phyloP scores from a whole-genome alignment of 2,888 invertebrate genomes.

The Cryptus armator region DNA sequence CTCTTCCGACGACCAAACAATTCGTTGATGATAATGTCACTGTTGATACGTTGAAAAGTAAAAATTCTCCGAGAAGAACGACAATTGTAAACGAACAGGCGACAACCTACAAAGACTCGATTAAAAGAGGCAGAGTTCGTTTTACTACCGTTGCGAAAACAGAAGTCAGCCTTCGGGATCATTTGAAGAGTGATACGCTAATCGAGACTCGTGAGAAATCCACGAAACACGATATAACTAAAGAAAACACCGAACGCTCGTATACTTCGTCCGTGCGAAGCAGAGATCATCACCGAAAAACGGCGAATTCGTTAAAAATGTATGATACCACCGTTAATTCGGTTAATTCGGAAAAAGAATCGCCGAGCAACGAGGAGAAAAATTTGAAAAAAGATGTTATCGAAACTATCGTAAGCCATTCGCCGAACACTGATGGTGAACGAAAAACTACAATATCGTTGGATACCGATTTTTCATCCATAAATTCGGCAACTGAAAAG shows the following conservation, averaged over 20 bases:
- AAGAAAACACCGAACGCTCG: background rate
- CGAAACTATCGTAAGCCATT: too few relatives aligned
- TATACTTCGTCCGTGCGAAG: background rate
- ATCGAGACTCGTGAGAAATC: background rate
- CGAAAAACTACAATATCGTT: background rate
- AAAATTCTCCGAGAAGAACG: slow-evolving; percentile 24
- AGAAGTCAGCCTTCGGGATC: background rate
- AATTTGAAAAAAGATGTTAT: too few relatives aligned
- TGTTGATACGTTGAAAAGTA: background rate
- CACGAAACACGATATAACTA: too few relatives aligned
- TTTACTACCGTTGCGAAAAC: slow-evolving; percentile 21
- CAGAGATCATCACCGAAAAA: slow-evolving; percentile 23
- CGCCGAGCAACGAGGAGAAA: too few relatives aligned
- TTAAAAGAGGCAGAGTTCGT: slow-evolving; percentile 54
- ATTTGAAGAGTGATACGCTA: background rate
- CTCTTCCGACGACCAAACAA: background rate
- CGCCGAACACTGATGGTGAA: too few relatives aligned
- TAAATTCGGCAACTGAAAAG: background rate
- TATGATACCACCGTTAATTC: background rate
- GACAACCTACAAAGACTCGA: slow-evolving; percentile 12
- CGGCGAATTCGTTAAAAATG: background rate
- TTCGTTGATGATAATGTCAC: background rate
- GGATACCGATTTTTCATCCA: background rate
- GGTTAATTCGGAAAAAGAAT: background rate
- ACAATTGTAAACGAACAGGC: background rate